Evolutionary conservation across 2,888 invertebrate genomes (phyloP).

Genomic region (Chesias legatella): DNA sequence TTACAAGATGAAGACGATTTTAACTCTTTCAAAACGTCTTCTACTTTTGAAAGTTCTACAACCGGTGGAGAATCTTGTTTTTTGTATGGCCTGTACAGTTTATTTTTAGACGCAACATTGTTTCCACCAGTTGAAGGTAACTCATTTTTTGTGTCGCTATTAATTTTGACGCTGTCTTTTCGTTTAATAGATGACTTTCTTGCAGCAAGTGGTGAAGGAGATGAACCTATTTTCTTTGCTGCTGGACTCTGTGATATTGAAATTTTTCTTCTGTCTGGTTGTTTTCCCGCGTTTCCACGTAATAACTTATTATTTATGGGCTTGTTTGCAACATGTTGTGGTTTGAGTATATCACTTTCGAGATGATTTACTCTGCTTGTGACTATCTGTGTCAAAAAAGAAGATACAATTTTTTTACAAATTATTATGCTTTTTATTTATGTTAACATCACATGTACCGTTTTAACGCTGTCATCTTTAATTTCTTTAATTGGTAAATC

Average conservation of each 20-base stretch:
- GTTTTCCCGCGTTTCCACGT: conserved; percentile 5
- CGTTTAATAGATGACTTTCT: conserved; percentile 20
- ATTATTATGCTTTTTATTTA: too few relatives aligned
- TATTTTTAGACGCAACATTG: conserved; percentile 10
- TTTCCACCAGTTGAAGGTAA: background rate
- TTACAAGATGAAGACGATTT: conserved; percentile 9
- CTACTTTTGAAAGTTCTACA: conserved; percentile 6
- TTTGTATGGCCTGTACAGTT: conserved; percentile 5
- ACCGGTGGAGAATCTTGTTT: conserved; percentile 7
- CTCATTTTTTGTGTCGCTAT: conserved; percentile 7
- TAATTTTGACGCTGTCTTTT: conserved; percentile 17
- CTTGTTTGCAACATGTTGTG: conserved; percentile 1
- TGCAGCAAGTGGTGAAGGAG: conserved; percentile 2
- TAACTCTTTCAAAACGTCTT: conserved; percentile 5
- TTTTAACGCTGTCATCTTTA: too few relatives aligned
- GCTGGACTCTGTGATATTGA: conserved; percentile 11
- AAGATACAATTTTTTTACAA: too few relatives aligned
- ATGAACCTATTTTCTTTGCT: conserved; percentile 9
- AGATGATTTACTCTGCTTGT: conserved; percentile 14
- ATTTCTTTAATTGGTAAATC: background rate
- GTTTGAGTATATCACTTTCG: conserved; percentile 16
- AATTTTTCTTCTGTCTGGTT: conserved; percentile 8
- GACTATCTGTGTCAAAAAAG: conserved; percentile 16
- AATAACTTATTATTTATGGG: background rate
- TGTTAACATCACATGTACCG: too few relatives aligned